Evolutionary conservation across 2,888 invertebrate genomes (phyloP), one percentile per base, ranked within the genome.

Genomic region (Phytoseiulus persimilis): DNA sequence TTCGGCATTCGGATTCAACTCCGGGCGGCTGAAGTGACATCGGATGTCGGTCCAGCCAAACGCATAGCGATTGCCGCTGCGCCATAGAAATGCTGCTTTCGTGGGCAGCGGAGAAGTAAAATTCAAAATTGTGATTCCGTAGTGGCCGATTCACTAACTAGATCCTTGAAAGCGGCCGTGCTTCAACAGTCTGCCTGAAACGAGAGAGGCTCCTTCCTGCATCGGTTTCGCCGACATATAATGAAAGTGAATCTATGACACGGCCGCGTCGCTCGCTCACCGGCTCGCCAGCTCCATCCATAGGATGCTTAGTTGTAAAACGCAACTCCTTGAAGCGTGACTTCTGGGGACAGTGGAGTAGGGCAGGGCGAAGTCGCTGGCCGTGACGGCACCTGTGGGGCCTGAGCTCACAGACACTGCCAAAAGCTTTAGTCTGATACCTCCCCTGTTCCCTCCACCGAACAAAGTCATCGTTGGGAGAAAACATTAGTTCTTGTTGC

Each of bases 291-390:
- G 65, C 65, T 28, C 65, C 11, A 65, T 65, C 65, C 65, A 2
- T 65, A 65, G 65, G 23, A 65, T 65, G 65, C 18, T 65, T 65
- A 65, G 65, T 65, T 65, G 65, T 65, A 65, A 65, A 65, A 65
- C 65, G 65, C 65, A 18, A 65, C 65, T 65, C 65, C 65, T 65
- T 65, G 65, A 65, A 65, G 65, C 65, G 65, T 65, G 65, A 65
- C 65, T 65, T 65, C 65, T 65, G 65, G 65, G 65, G 65, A 65
- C 65, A 65, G 65, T 65, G 65, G 65, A 65, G 65, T 65, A 65
- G 65, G 65, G 65, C 65, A 65, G 65, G 65, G 65, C 65, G 65
- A 65, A 6, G 65, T 18, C 65, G 18, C 2, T 65, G 65, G 65
- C 65, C 65, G 65, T 65, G 65, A 65, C 65, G 65, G 65, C 65